phyloP scores from a whole-genome alignment of 2,113 vertebrate genomes.

The Channa argus region DNA sequence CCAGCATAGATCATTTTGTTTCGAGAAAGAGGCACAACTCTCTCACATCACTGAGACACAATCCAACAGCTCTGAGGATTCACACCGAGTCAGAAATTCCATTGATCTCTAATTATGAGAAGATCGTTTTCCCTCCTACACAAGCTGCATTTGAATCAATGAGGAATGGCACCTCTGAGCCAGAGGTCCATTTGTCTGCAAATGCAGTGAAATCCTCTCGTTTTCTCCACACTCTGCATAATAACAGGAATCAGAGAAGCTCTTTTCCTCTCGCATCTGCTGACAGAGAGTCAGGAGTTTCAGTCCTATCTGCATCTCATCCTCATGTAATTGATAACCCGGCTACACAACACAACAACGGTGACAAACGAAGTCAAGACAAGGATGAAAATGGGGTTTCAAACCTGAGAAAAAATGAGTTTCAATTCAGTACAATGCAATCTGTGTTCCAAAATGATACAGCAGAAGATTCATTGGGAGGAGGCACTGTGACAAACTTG shows the following conservation, averaged over 20 bases:
- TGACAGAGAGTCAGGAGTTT: slow-evolving; percentile 40
- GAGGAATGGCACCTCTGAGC: slow-evolving; percentile 58
- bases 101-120: slow-evolving; percentile 59
- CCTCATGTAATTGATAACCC: slow-evolving; percentile 64
- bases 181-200: slow-evolving; percentile 54
- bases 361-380: slow-evolving; percentile 56
- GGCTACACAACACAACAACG: slow-evolving; percentile 32
- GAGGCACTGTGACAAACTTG: slow-evolving; percentile 45
- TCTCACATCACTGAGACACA: slow-evolving; percentile 14
- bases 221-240: slow-evolving; percentile 58
- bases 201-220: slow-evolving; percentile 43
- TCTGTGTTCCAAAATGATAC: slow-evolving; percentile 51
- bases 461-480: slow-evolving; percentile 33
- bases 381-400: slow-evolving; percentile 43
- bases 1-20: slow-evolving; percentile 15
- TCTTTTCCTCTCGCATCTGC: slow-evolving; percentile 56
- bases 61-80: slow-evolving; percentile 24
- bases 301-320: slow-evolving; percentile 60
- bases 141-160: slow-evolving; percentile 45
- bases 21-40: slow-evolving; percentile 34
- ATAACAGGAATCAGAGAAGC: slow-evolving; percentile 59
- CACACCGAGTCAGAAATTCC: slow-evolving; percentile 33
- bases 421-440: slow-evolving; percentile 23
- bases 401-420: slow-evolving; percentile 32
- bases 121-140: slow-evolving; percentile 36